Evolutionary conservation across 2,888 invertebrate genomes (phyloP), one percentile per base, ranked within the genome.

Genomic region (Sicus ferrugineus): DNA sequence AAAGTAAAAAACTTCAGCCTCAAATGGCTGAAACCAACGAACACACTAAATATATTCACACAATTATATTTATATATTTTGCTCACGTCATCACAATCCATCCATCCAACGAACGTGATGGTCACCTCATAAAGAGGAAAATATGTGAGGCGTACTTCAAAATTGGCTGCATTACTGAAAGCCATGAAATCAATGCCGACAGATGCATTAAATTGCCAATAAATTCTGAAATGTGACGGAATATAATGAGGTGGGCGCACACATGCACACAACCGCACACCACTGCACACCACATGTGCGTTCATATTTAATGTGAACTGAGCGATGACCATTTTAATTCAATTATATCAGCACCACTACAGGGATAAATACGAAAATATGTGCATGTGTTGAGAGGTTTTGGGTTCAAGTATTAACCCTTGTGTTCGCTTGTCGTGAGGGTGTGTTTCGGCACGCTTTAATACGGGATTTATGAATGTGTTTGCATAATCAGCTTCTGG

Each of bases 191-290:
- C 21, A 23, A 50, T 67, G 67, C 61, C 61, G 61, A 50, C 61
- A 67, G 67, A 61, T 67, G 67, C 67, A 61, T 67, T 61, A 67
- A 67, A 67, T 61, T 67, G 38, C 50, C 61, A 61, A 59, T 61
- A 61, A 67, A 58, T 61, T 67, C 50, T 46, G 48, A 63, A 63
- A 48, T 48, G 63, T 63, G 46, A 42, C 48, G 48, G 7, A 48
- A 30, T 63, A 28, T 11, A 28, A 61, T n/a, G n/a, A n/a, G n/a
- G n/a, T n/a, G n/a, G n/a, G n/a, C n/a, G n/a, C n/a, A n/a, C n/a
- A n/a, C 7, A 58, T n/a, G 7, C 14, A 30, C 26, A 30, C n/a
- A n/a, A n/a, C n/a, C n/a, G n/a, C n/a, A n/a, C n/a, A n/a, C n/a
- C n/a, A n/a, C n/a, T n/a, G n/a, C n/a, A n/a, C n/a, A n/a, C n/a